Evolutionary conservation across 37 sponge, comb jelly and placozoan genomes (phyloP), one percentile per base, ranked within the genome.

Genomic region (Crambe crambe): DNA sequence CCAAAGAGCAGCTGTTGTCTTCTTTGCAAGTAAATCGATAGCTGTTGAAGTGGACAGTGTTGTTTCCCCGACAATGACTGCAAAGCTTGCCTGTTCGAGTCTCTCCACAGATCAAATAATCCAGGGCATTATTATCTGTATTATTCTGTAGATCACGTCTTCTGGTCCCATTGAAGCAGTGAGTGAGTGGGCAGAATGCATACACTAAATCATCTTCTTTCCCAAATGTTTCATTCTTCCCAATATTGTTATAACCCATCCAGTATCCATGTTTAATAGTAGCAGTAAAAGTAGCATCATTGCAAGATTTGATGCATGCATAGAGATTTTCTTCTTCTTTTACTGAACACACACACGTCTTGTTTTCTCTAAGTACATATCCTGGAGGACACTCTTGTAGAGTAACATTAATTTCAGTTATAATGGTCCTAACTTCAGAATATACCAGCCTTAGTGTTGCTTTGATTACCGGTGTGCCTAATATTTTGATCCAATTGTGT

Each of bases 31-130:
- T 42, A 31, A 38, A 85, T 1, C 57, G 34, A 36, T 5, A 23
- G 4, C 78, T 77, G 40, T 85, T 78, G 51, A 70, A 85, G 35
- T 58, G 71, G 17, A 39, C 65, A 23, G 78, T 56, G 38, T 32
- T 47, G 26, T 61, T 63, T 27, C 27, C 23, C 15, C 22, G 40
- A 36, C 86, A 85, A 1, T 39, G 18, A 8, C 79, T 79, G 42
- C 86, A 85, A 1, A 85, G 27, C 1, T 59, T 25, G 0, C 86
- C 86, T 22, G 44, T 56, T 54, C 86, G 37, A 30, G 17, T 44
- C 23, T 30, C 2, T 0, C 51, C 73, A 61, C 86, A 85, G 35
- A 85, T 59, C 20, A 47, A 12, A 15, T 15, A 12, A 47, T 47
- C 51, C 12, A 47, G 12, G 8, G 8, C 6, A 36, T 17, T 8